Evolutionary conservation across 2,888 invertebrate species (phyloP).

Genomic region (Lacanobia wlatinum): DNA sequence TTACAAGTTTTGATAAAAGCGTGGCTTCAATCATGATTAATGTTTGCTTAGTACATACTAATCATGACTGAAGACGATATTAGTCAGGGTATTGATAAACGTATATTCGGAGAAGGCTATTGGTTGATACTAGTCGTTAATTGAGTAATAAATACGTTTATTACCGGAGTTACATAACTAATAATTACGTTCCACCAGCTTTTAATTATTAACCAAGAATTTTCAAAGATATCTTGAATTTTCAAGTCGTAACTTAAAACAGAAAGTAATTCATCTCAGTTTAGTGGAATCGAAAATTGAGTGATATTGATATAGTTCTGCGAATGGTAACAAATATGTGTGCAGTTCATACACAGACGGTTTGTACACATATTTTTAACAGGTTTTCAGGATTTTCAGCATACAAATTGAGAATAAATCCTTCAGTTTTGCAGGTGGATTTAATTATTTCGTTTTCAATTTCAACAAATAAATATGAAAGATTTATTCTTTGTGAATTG

Average conservation of each 20-base stretch:
- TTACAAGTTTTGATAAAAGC: not conserved
- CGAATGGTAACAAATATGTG: not conserved
- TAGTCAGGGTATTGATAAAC: not conserved
- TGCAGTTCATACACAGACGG: not conserved
- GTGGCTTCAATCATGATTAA: constrained; percentile 5
- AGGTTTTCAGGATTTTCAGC: constrained; percentile 28
- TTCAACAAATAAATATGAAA: constrained; percentile 20
- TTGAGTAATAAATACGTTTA: constrained; percentile 38
- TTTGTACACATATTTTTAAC: not conserved
- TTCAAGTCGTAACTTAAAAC: not conserved
- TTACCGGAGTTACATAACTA: constrained; percentile 8
- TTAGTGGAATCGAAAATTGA: constrained; percentile 1
- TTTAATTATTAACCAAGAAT: constrained; percentile 19
- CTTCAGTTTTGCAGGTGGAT: constrained; percentile 13
- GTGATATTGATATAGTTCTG: not conserved
- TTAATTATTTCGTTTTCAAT: constrained; percentile 36
- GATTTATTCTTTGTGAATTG: constrained; percentile 37
- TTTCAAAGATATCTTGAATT: not conserved
- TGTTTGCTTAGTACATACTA: constrained; percentile 10
- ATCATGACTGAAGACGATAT: constrained; percentile 6
- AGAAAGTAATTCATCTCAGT: not conserved
- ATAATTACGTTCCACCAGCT: not conserved
- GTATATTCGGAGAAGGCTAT: not conserved
- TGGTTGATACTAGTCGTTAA: constrained; percentile 22
- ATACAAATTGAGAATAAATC: constrained; percentile 20